Base-by-base conservation (phyloP, 2,113 vertebrate genomes). In the Tragelaphus buxtoni region DNA sequence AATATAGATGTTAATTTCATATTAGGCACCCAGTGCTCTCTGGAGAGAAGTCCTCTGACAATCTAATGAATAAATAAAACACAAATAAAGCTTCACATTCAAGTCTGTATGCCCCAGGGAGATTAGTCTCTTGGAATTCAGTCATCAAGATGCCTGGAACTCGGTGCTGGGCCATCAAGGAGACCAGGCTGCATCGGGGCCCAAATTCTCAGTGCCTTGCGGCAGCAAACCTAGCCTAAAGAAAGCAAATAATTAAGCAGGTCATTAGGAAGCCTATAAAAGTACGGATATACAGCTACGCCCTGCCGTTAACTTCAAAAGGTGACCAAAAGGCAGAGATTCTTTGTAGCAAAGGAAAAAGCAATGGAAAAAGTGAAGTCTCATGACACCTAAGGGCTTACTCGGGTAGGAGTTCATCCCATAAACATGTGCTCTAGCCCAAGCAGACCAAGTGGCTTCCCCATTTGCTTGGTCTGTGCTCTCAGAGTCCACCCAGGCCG, bases 291-390 rank as follows among this genome's bases (percentile, higher is more conserved):
- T 97, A 93, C 90, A 98, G 96, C 74, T 93, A 98, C 79, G 91
- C 98, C 98, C 98, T 98, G 95, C 87, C 47, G 49, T 97, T 98
- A 97, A 98, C 94, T 98, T 98, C 98, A 98, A 98, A 98, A 97
- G 98, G 97, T 97, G 98, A 95, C 89, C 97, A 92, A 95, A 86
- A 97, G 98, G 91, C 0, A 22, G 80, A 91, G 88, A 53, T 32
- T 90, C 80, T 96, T 94, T 91, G 87, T 56, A 83, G 77, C 60
- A 93, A 87, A 97, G 96, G 96, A 97, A 97, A 98, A 84, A 86
- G 96, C 94, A 92, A 81, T 88, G 88, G 96, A 97, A 96, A 97
- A 96, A 95, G 16, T 94, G 94, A 97, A 93, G 85, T 94, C 35
- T 12, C 58, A 3, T 76, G 93, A 93, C 16, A 90, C 35, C 63